Percentiles rank a stretch among this genome's conserved stretches.
Evolutionary conservation across 1,140 invertebrate genomes (phyloP).

Genomic region (Pseudomyrmex dendroicus): DNA sequence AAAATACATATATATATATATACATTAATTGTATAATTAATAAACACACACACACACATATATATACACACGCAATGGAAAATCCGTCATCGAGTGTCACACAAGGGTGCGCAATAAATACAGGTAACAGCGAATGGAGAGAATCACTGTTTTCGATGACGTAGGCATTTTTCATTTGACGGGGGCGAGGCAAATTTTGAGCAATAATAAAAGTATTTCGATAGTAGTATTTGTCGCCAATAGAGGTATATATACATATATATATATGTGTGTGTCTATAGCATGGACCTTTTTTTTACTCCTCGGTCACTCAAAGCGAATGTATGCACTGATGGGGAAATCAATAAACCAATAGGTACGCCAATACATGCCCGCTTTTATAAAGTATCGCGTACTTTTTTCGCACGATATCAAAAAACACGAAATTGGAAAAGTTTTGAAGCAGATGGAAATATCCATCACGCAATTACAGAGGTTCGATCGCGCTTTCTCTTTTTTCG

Average conservation of each 20-base stretch:
- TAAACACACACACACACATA: too few relatives aligned
- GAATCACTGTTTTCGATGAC: slow-evolving; percentile 37
- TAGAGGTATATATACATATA: slow-evolving; percentile 14
- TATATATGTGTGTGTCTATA: slow-evolving; percentile 5
- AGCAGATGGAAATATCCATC: neutral
- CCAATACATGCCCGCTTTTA: slow-evolving; percentile 63
- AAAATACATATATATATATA: neutral
- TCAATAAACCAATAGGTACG: slow-evolving; percentile 72
- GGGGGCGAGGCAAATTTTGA: slow-evolving; percentile 50
- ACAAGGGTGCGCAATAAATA: slow-evolving; percentile 31
- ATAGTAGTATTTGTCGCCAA: slow-evolving; percentile 35
- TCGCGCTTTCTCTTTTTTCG: neutral
- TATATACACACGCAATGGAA: neutral
- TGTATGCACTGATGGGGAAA: slow-evolving; percentile 67
- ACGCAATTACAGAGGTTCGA: neutral
- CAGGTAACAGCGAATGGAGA: slow-evolving; percentile 3
- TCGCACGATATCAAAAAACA: neutral
- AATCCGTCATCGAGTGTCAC: slow-evolving; percentile 34
- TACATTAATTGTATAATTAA: too few relatives aligned
- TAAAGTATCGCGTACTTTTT: slow-evolving; percentile 62
- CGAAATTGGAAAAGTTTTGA: neutral
- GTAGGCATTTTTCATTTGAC: slow-evolving; percentile 39
- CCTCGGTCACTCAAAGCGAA: slow-evolving; percentile 67
- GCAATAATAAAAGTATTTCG: slow-evolving; percentile 61
- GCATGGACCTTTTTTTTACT: slow-evolving; percentile 69